Evolutionary conservation across 1,140 invertebrate species (phyloP), one percentile per base, ranked within the genome.

Genomic region (Monomorium pharaonis): DNA sequence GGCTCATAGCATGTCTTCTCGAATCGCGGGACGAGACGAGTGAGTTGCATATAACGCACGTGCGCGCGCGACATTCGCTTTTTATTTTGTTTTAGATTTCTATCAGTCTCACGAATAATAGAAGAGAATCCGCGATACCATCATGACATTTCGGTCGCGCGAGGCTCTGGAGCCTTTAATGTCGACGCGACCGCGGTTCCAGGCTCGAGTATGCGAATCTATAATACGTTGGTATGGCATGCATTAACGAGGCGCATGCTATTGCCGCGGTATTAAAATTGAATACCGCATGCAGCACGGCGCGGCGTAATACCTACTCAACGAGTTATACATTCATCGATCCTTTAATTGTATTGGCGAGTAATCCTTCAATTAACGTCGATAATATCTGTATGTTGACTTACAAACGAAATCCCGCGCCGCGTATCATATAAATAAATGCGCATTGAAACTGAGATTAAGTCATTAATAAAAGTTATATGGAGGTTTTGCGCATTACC

Each of bases 131-230:
- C 30, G 10, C 67, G 69, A 81, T 87, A 70, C 47, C 27, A 37
- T 81, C 77, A 75, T 87, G 85, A 87, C 89, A 90, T 90, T 91
- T 89, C 81, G 63, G 85, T 81, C 83, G 85, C 88, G 62, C 86
- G 89, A 65, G 62, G 18, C 16, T 63, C 27, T 1, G 60, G 62
- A 85, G 86, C 88, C 83, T 91, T 91, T 87, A 88, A 78, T 74
- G 58, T 88, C 70, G 75, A 60, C 44, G 51, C 56, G 44, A 58
- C 12, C 18, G 44, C 18, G 60, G 42, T 42, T 69, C 42, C 27
- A 42, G 33, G 42, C 49, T 80, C 77, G n/a, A 69, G 33, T 37
- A 33, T 33, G 33, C n/a, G 30, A 37, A 47, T 80, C 27, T 75
- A 75, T 67, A 47, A 6, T 14, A 44, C 77, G 16, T 60, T 42